Base-by-base conservation (phyloP, 2,113 vertebrate species). In the Reinhardtius hippoglossoides region DNA sequence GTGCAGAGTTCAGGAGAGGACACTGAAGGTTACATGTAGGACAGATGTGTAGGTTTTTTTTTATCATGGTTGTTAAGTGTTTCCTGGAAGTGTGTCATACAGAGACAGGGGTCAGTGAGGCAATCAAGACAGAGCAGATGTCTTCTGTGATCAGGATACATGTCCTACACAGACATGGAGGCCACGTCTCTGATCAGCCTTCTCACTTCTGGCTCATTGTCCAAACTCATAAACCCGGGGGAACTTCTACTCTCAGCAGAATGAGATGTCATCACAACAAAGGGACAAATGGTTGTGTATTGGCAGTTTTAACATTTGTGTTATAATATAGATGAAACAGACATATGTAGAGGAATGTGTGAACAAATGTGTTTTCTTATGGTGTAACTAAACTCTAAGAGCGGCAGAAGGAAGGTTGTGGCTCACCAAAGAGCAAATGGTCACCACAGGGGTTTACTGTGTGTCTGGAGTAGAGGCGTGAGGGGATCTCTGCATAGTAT, bases 1-100 rank as follows among this genome's bases (percentile, higher is more conserved):
- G 37, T 26, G 1, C 56, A 57, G 65, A 56, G 71, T 63, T 79
- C 31, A 80, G 55, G 10, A 52, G 68, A 69, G 46, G 63, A 78
- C 55, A 18, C 50, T 85, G 77, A 87, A 90, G 88, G 77, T 78
- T 83, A 71, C 27, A 15, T 65, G 79, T 46, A 35, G 68, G 52
- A 55, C 59, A 42, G 8, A 18, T 31, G 73, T 9, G 54, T 10
- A 23, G 75, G 66, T 66, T 56, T 46, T 27, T 63, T 63, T 80
- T 74, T 61, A 84, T 88, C 57, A 67, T 23, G 48, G 59, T 57
- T 75, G 46, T 80, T 84, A 87, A 84, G 79, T 57, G 60, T 84
- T 78, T 89, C 70, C 68, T 85, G 87, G 67, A 85, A n/a, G 48
- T 13, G 74, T 62, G 67, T 72, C 83, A 74, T 12, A 50, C 57